Evolutionary conservation across 1,140 invertebrate genomes (phyloP), one percentile per base, ranked within the genome.

Genomic region (Conopomorpha cramerella): DNA sequence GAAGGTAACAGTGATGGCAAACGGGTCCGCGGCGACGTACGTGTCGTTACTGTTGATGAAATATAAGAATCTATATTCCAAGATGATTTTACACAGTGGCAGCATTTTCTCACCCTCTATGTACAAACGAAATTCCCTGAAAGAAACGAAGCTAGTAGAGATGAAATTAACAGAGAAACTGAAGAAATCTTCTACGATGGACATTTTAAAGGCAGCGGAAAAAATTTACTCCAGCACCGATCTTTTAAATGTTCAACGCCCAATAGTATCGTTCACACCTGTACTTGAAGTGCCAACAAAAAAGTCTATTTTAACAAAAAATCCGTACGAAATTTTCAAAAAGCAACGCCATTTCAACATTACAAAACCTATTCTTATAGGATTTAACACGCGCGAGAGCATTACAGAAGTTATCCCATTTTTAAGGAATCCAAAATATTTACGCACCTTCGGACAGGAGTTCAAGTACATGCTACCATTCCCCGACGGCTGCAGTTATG

Each of bases 401-500:
- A 62, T 74, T 34, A 47, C 70, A 3, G 70, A 74, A 50, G 30
- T 52, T 6, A 58, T 70, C 39, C 70, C 70, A 6, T 67, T 74
- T 46, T 49, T 71, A 36, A 62, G 66, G 18, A 57, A 70, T 16
- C 35, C 58, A 13, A 18, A 43, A 1, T 52, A 55, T 30, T 36
- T 73, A 3, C 58, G 54, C 34, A 34, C 36, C 13, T 56, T 66
- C 30, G 17, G 41, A 16, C 38, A 26, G 10, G 34, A 31, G 16
- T 68, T 68, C 18, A 66, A 61, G 41, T 73, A 42, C 11, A 65
- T 66, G 51, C 51, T 73, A 12, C 68, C 68, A 3, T 73, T 62
- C 43, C 36, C 37, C 18, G 45, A 45, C 36, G 51, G 50, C 8
- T 73, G 64, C 17, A 43, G 31, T 14, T 55, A 60, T 43, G 49